Conservation (phyloP, 53 echinoderm and acorn worm genomes). For the Paracentrotus lividus region DNA sequence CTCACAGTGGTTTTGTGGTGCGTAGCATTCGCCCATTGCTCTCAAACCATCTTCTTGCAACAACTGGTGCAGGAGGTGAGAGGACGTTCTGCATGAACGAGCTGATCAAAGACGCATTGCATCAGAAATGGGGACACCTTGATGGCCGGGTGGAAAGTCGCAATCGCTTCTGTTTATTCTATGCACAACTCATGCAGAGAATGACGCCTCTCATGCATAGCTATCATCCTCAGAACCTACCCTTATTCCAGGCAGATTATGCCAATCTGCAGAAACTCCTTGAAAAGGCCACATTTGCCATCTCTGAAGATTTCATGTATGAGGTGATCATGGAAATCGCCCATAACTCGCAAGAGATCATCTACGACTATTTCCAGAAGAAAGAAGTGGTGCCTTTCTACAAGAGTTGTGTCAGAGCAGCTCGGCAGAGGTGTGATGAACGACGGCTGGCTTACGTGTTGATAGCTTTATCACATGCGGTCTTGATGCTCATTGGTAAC, state of each 20-base stretch:
- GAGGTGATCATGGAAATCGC: slow-evolving; percentile 45
- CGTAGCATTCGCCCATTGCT: background rate
- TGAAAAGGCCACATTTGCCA: slow-evolving; percentile 25
- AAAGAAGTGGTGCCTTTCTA: slow-evolving; percentile 45
- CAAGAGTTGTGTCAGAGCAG: slow-evolving; percentile 49
- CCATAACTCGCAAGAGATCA: slow-evolving; percentile 31
- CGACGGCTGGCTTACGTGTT: slow-evolving; percentile 48
- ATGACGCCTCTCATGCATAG: slow-evolving; percentile 29
- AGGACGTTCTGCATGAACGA: slow-evolving; percentile 15
- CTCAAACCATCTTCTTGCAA: slow-evolving; percentile 5
- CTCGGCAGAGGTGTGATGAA: slow-evolving; percentile 26
- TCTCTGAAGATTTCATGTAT: slow-evolving; percentile 40
- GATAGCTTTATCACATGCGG: slow-evolving; percentile 31
- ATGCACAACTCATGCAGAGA: slow-evolving; percentile 33
- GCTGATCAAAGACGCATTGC: background rate
- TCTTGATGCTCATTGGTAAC: background rate
- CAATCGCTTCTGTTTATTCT: slow-evolving; percentile 53
- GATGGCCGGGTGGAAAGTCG: slow-evolving; percentile 22
- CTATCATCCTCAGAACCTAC: background rate
- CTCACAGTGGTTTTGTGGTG: background rate
- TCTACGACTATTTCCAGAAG: slow-evolving; percentile 33
- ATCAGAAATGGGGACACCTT: slow-evolving; percentile 7
- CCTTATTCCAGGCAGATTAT: slow-evolving; percentile 32
- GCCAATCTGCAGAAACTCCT: slow-evolving; percentile 50
- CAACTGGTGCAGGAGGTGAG: background rate